phyloP scores from a whole-genome alignment of 1,140 invertebrate species.

The Drosophila kanapiae region DNA sequence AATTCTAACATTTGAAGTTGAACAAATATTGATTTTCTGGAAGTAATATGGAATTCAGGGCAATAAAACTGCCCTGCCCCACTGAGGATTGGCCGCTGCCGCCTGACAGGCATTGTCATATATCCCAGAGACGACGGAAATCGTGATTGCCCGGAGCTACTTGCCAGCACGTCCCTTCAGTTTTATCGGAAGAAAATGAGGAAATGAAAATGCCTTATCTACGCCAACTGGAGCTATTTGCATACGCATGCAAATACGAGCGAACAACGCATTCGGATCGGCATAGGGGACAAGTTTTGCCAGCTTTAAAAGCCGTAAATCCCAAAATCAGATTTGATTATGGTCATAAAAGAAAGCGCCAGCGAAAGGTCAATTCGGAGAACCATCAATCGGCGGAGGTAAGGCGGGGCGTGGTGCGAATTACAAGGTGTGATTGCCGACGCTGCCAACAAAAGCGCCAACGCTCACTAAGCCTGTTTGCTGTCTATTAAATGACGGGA shows the following conservation, averaged over 20 bases:
- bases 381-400: conserved; percentile 6
- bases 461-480: conserved; percentile 49
- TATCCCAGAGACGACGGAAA: conserved; percentile 49
- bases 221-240: conserved; percentile 47
- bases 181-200: conserved; percentile 62
- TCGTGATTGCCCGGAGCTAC: conserved; percentile 65
- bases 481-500: conserved; percentile 56
- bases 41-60: conserved; percentile 47
- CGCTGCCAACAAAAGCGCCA: conserved; percentile 43
- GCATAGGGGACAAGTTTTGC: conserved; percentile 36
- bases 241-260: conserved; percentile 61
- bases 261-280: background rate
- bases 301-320: conserved; percentile 59
- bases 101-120: conserved; percentile 38
- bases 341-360: conserved; percentile 25
- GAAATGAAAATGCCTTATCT: conserved; percentile 56
- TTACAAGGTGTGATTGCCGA: conserved; percentile 42
- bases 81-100: conserved; percentile 30
- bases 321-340: conserved; percentile 52
- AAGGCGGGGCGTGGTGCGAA: background rate
- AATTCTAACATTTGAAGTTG: conserved; percentile 63
- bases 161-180: conserved; percentile 31
- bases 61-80: conserved; percentile 64
- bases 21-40: conserved; percentile 59
- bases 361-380: conserved; percentile 24